These are phyloP conservation scores for Scaptodrosophila latifasciaeformis DNA, from an alignment of 2,888 invertebrate genomes.

Conservation along the genomic window DNA sequence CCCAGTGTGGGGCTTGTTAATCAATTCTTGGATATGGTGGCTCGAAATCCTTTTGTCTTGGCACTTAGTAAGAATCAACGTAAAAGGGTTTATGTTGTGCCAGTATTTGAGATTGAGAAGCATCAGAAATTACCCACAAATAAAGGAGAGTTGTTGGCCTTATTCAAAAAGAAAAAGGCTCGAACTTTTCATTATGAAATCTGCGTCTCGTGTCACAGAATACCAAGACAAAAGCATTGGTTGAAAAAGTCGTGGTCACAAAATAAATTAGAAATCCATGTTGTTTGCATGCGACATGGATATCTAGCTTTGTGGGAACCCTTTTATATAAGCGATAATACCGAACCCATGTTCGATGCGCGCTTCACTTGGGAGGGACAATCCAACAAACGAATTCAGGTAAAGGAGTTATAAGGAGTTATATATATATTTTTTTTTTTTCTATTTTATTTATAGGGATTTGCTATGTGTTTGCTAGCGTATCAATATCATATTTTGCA, in stretches of 20 bases:
- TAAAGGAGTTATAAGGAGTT: conserved; percentile 11
- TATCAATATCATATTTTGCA: conserved; percentile 92
- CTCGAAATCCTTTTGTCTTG: conserved; percentile 79
- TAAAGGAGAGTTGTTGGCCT: conserved; percentile 51
- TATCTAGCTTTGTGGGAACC: conserved; percentile 90
- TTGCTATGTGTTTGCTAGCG: conserved; percentile 88
- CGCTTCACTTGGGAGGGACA: conserved; percentile 94
- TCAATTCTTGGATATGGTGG: conserved; percentile 87
- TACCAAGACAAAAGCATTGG: conserved; percentile 49
- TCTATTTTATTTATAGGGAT: conserved; percentile 79
- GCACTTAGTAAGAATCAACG: conserved; percentile 13
- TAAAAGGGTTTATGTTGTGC: conserved; percentile 49
- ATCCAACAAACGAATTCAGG: conserved; percentile 72
- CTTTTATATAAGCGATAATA: conserved; percentile 91
- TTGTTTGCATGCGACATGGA: conserved; percentile 83
- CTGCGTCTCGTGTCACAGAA: conserved; percentile 51
- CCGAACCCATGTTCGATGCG: conserved; percentile 92
- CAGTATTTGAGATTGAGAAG: conserved; percentile 56
- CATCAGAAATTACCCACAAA: conserved; percentile 44
- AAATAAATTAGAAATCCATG: conserved; percentile 33
- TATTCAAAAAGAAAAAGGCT: conserved; percentile 34
- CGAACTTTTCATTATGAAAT: conserved; percentile 53
- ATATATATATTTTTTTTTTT: neutral
- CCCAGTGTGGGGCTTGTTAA: conserved; percentile 86
- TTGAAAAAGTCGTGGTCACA: conserved; percentile 17